Evolutionary conservation across 2,113 vertebrate genomes (phyloP), one percentile per base, ranked within the genome.

Genomic region (Myxocyprinus asiaticus): DNA sequence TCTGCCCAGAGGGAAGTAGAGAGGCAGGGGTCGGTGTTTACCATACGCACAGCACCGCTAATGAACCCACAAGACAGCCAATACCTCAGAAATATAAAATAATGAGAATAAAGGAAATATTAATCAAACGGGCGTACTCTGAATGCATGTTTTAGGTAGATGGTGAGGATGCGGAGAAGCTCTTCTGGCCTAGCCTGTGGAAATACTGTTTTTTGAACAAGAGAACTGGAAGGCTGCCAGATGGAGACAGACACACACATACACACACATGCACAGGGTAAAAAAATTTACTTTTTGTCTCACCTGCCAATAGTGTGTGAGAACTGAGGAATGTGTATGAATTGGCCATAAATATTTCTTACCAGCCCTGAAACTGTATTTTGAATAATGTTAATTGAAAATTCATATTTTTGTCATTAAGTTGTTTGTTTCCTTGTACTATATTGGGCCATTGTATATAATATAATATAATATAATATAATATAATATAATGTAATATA

Each of bases 21-120:
- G 67, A 74, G 85, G 81, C 86, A 84, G 44, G 83, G 88, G 85
- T 81, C 22, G 85, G 85, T 91, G 90, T 91, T 91, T 92, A 91
- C 88, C 90, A 75, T 65, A 66, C 50, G 56, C 71, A 91, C 62
- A 14, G 14, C 88, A 87, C 77, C 82, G 67, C 85, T 93, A 91
- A 91, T 90, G 87, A 91, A 87, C 87, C 68, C 82, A 86, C 80
- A 47, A n/a, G 82, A 81, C 22, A 33, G 22, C 22, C 22, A 33
- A 33, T 3, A 33, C 76, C 85, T 84, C 83, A 78, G 63, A 81
- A 79, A 89, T 86, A 90, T 87, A 87, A 90, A 92, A 91, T 89
- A 91, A 91, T 89, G 86, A 88, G 89, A 93, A 92, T 91, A 90
- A 90, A 90, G 89, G 88, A 92, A 91, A 92, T 91, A 92, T 91